Evolutionary conservation across 2,113 vertebrate genomes (phyloP).

Genomic region (Poeciliopsis occidentalis): DNA sequence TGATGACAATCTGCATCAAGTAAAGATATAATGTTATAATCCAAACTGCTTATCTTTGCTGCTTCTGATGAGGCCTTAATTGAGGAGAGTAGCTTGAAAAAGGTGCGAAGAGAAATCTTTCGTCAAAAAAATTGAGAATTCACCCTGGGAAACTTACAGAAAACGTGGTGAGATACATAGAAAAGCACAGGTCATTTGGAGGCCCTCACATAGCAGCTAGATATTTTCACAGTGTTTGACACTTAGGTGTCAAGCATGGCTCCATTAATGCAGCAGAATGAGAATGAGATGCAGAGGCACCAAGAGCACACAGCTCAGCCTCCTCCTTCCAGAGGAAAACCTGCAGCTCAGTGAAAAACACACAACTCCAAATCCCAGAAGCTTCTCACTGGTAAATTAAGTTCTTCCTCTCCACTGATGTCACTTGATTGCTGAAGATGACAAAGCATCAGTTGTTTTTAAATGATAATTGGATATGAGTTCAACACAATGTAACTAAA

Average conservation of each 20-base stretch:
- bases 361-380: not conserved
- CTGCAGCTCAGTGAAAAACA: too few relatives aligned
- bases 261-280: too few relatives aligned
- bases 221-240: too few relatives aligned
- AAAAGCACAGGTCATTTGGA: not conserved
- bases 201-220: too few relatives aligned
- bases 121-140: not conserved
- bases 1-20: not conserved
- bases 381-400: not conserved
- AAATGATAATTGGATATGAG: not conserved
- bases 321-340: too few relatives aligned
- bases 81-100: too few relatives aligned
- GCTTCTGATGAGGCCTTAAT: not conserved
- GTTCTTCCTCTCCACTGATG: not conserved
- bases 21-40: not conserved
- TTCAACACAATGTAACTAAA: too few relatives aligned
- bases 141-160: not conserved
- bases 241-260: not conserved
- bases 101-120: not conserved
- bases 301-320: too few relatives aligned
- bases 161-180: not conserved
- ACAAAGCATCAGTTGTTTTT: not conserved
- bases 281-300: too few relatives aligned
- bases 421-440: not conserved
- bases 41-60: not conserved